Conservation (phyloP, 2,797 vertebrate species). For the Sebastiscus tertius region DNA sequence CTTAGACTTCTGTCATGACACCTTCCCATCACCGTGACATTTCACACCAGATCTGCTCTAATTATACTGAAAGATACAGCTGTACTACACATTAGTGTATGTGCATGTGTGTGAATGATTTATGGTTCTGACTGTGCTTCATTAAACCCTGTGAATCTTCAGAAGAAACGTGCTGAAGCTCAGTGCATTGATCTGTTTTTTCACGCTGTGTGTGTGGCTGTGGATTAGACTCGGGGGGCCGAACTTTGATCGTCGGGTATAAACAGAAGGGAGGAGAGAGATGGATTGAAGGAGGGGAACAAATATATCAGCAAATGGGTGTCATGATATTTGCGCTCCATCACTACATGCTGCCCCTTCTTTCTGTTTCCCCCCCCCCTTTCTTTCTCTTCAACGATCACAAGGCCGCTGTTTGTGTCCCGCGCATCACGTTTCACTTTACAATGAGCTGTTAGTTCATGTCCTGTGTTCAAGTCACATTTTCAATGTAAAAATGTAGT, state of each 20-base stretch:
- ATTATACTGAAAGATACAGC: slow-evolving; percentile 42
- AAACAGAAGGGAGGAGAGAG: slow-evolving; percentile 25
- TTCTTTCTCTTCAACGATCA: neutral
- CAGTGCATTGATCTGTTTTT: slow-evolving; percentile 39
- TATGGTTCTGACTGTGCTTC: slow-evolving; percentile 34
- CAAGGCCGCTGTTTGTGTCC: no score
- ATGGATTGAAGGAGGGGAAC: slow-evolving; percentile 15
- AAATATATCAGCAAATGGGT: slow-evolving; percentile 34
- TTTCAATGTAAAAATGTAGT: no score
- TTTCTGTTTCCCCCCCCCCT: neutral
- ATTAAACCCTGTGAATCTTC: slow-evolving; percentile 48
- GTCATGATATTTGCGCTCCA: slow-evolving; percentile 12
- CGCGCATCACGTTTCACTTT: neutral
- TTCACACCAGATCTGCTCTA: slow-evolving; percentile 35
- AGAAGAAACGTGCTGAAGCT: slow-evolving; percentile 35
- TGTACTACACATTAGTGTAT: slow-evolving; percentile 14
- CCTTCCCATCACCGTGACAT: slow-evolving; percentile 18
- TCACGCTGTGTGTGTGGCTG: slow-evolving; percentile 18
- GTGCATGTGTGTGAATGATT: slow-evolving; percentile 17
- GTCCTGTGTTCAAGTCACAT: neutral
- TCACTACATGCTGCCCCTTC: neutral
- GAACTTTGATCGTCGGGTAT: slow-evolving; percentile 38
- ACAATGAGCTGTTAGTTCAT: neutral
- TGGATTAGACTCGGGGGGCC: slow-evolving; percentile 45
- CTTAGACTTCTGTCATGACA: slow-evolving; percentile 39